A percentile compares a stretch with the other conserved stretches of the same genome.
Conservation (phyloP, 2,888 invertebrate species). For the Taphrorychus bicolor region DNA sequence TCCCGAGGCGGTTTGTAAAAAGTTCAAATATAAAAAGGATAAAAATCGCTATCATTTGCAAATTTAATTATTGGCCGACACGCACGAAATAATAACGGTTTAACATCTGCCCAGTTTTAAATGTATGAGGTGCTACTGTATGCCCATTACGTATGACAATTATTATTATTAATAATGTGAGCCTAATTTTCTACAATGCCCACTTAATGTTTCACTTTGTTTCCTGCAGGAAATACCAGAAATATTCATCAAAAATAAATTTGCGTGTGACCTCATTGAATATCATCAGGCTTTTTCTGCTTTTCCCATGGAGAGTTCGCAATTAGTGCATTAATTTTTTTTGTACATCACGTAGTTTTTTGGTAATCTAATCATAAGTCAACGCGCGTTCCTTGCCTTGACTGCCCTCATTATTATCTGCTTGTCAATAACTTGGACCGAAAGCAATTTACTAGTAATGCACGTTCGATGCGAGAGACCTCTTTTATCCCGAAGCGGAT, state of each 20-base stretch:
- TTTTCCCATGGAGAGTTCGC: not conserved
- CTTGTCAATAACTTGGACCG: no score
- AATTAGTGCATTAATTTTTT: no score
- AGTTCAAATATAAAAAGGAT: not conserved
- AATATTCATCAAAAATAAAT: not conserved
- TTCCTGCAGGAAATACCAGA: not conserved
- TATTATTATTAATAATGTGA: not conserved
- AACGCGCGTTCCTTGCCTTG: no score
- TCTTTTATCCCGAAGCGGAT: slow-evolving; percentile 15
- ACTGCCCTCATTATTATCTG: no score
- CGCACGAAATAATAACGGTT: not conserved
- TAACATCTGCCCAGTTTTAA: not conserved
- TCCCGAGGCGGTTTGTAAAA: no score
- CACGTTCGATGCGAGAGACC: slow-evolving; percentile 15
- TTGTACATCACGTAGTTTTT: no score
- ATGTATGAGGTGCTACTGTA: slow-evolving; percentile 2
- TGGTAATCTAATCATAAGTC: no score
- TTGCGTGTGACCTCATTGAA: not conserved
- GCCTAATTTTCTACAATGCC: no score
- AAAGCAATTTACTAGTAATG: slow-evolving; percentile 13
- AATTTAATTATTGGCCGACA: not conserved
- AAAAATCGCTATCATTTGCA: not conserved
- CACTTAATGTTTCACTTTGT: not conserved
- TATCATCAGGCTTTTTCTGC: not conserved
- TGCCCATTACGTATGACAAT: not conserved